These are phyloP conservation scores for Myodes glareolus DNA, from an alignment of 2,113 vertebrate species.

Conservation along the genomic window DNA sequence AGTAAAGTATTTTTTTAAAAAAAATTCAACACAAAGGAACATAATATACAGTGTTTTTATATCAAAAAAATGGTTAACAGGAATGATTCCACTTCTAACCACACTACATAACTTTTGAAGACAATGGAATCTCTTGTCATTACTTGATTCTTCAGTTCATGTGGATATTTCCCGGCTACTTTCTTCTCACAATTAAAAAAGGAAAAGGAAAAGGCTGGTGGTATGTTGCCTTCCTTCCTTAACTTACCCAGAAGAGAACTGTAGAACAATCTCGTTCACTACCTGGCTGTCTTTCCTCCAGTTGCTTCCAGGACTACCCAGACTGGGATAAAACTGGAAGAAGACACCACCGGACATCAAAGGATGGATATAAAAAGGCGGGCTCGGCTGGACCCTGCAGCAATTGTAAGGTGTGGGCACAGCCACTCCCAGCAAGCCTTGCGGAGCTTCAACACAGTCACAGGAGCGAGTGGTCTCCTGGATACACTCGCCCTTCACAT, in stretches of 20 bases:
- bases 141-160: conserved; percentile 43
- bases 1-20: conserved; percentile 74
- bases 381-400: conserved; percentile 53
- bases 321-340: neutral
- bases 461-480: neutral
- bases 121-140: conserved; percentile 49
- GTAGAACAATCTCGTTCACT: neutral
- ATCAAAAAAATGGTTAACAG: conserved; percentile 63
- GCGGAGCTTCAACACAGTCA: conserved; percentile 48
- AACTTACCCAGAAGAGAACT: conserved; percentile 40
- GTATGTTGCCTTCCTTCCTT: neutral
- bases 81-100: conserved; percentile 76
- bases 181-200: conserved; percentile 35
- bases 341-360: conserved; percentile 23
- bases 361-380: conserved; percentile 49
- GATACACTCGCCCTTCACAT: conserved; percentile 49
- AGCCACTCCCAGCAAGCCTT: conserved; percentile 56
- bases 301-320: neutral
- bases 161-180: conserved; percentile 58
- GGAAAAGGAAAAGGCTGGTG: neutral
- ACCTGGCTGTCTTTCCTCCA: conserved; percentile 13
- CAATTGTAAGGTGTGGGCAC: conserved; percentile 55
- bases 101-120: conserved; percentile 67
- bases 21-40: conserved; percentile 79
- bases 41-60: conserved; percentile 80